These are phyloP conservation scores for Plecotus auritus DNA, from an alignment of 2,113 vertebrate species.

Conservation along the genomic window DNA sequence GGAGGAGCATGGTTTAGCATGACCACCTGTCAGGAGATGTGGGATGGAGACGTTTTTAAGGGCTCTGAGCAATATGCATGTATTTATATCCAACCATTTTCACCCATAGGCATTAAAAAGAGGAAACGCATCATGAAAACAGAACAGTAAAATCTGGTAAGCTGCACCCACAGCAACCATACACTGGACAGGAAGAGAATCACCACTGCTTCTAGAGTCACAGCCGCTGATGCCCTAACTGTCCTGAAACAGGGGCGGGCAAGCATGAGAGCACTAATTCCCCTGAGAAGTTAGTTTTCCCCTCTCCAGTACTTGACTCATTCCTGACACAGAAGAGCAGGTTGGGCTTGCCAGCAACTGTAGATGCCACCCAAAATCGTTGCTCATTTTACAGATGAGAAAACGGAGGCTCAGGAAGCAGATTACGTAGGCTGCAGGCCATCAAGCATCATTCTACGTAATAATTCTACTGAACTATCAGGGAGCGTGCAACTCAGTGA, in stretches of 20 bases:
- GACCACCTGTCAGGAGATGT: not conserved
- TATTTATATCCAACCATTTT: not conserved
- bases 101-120: not conserved
- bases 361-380: not conserved
- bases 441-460: rapidly evolving
- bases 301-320: not conserved
- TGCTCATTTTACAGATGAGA: not conserved
- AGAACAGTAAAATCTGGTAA: not conserved
- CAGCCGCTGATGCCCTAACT: not conserved
- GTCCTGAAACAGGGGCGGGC: not conserved
- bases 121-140: not conserved
- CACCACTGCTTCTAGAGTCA: not conserved
- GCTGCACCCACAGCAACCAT: not conserved
- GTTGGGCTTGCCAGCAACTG: not conserved
- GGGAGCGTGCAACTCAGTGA: not conserved
- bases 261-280: not conserved
- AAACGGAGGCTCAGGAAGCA: not conserved
- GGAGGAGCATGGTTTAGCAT: not conserved
- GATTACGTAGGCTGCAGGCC: not conserved
- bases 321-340: not conserved
- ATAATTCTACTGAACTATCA: not conserved
- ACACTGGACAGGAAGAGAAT: not conserved
- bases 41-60: not conserved
- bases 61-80: not conserved
- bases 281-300: not conserved